These are phyloP conservation scores for Phrynocephalus vlangalii DNA, from an alignment of 2,797 vertebrate genomes.

Conservation along the genomic window DNA sequence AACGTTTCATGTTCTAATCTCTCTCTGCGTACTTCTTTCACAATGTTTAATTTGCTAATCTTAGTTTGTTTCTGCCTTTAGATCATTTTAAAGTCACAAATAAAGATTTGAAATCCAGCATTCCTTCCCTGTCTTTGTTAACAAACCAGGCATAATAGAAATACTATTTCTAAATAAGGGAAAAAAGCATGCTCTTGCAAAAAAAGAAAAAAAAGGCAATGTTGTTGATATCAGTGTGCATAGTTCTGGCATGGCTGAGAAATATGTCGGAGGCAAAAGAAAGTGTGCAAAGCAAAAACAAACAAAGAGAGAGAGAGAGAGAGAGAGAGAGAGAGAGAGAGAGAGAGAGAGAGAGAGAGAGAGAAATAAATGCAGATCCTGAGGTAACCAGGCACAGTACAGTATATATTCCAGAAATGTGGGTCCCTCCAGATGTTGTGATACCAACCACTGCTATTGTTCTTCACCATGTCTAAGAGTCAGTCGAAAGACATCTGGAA, in stretches of 20 bases:
- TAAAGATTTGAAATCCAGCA: conserved; percentile 73
- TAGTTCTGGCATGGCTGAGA: conserved; percentile 4
- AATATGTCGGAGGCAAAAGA: conserved; percentile 34
- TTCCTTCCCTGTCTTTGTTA: conserved; percentile 67
- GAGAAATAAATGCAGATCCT: background rate
- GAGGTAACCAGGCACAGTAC: background rate
- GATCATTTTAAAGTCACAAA: conserved; percentile 77
- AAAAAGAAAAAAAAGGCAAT: conserved; percentile 44
- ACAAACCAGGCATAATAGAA: conserved; percentile 64
- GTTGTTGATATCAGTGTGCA: conserved; percentile 27
- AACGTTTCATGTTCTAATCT: conserved; percentile 55
- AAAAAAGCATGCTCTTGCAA: conserved; percentile 55
- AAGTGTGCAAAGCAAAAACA: conserved; percentile 24
- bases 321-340: too few relatives aligned
- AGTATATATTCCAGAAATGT: background rate
- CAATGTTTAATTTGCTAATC: conserved; percentile 70
- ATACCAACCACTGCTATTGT: too few relatives aligned
- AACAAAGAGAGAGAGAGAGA: background rate
- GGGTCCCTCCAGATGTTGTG: too few relatives aligned
- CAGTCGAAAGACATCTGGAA: too few relatives aligned
- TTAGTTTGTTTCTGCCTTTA: conserved; percentile 63
- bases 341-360: too few relatives aligned
- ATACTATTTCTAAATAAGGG: conserved; percentile 79
- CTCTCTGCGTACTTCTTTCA: conserved; percentile 56
- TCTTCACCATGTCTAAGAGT: too few relatives aligned